Evolutionary conservation across 2,888 invertebrate species (phyloP).

Genomic region (Clunio marinus): DNA sequence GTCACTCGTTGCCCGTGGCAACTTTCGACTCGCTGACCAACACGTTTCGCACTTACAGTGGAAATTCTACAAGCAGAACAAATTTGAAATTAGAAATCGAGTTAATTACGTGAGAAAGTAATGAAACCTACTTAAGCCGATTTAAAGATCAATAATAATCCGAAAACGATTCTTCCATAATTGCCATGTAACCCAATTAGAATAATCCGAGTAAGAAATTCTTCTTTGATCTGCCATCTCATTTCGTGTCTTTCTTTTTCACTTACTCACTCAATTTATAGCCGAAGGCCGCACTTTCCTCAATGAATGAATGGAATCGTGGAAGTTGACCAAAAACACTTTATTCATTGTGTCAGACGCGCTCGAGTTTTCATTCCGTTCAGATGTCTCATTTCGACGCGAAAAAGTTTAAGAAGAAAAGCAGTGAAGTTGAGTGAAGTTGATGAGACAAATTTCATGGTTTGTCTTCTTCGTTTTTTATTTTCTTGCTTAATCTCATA

Average conservation of each 20-base stretch:
- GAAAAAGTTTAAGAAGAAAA: neutral
- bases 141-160: neutral
- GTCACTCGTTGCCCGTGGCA: neutral
- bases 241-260: neutral
- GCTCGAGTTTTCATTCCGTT: slow-evolving; percentile 27
- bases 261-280: too few species aligned
- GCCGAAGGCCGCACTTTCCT: neutral
- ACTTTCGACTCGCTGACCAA: neutral
- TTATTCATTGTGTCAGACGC: slow-evolving; percentile 1
- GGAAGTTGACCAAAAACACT: neutral
- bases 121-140: neutral
- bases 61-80: neutral
- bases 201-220: neutral
- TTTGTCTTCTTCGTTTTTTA: neutral
- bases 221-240: neutral
- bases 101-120: neutral
- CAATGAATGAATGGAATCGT: neutral
- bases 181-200: neutral
- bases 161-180: neutral
- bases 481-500: neutral
- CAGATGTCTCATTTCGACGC: slow-evolving; percentile 25
- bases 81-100: neutral
- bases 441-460: neutral
- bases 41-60: neutral
- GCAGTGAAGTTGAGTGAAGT: neutral